Percentiles rank a stretch among this genome's conserved stretches.
These are phyloP conservation scores for Rhinichthys osculus DNA, from an alignment of 2,797 vertebrate species.

Conservation along the genomic window DNA sequence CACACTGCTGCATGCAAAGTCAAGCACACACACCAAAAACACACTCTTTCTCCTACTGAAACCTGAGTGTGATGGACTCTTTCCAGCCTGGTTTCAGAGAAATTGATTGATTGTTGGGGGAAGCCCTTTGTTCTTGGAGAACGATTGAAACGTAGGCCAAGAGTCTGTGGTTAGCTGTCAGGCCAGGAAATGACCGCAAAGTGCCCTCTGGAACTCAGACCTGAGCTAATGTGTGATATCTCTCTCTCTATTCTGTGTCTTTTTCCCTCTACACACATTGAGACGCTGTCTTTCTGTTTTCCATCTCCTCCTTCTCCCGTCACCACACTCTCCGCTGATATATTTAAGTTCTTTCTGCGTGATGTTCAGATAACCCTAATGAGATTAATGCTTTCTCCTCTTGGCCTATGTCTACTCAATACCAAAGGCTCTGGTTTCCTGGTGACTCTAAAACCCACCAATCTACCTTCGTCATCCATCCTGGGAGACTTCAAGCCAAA, in stretches of 20 bases:
- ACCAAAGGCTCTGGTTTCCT: slow-evolving; percentile 50
- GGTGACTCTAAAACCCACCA: slow-evolving; percentile 17
- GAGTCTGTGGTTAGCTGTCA: slow-evolving; percentile 71
- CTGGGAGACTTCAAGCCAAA: background rate
- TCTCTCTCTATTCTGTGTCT: slow-evolving; percentile 34
- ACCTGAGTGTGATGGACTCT: slow-evolving; percentile 66
- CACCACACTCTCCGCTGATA: slow-evolving; percentile 50
- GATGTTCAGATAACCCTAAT: slow-evolving; percentile 55
- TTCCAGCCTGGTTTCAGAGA: slow-evolving; percentile 69
- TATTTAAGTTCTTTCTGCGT: slow-evolving; percentile 48
- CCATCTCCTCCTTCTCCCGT: slow-evolving; percentile 66
- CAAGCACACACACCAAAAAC: slow-evolving; percentile 50
- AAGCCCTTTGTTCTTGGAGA: slow-evolving; percentile 76
- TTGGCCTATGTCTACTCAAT: slow-evolving; percentile 39
- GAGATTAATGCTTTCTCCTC: slow-evolving; percentile 59
- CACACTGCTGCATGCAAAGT: slow-evolving; percentile 26
- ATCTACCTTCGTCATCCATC: slow-evolving; percentile 36
- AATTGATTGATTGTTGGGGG: slow-evolving; percentile 80
- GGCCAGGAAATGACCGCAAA: slow-evolving; percentile 51
- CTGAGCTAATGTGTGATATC: slow-evolving; percentile 72
- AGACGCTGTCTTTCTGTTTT: slow-evolving; percentile 50
- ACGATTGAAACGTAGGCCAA: slow-evolving; percentile 68
- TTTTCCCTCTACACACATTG: slow-evolving; percentile 27
- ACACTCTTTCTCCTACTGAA: slow-evolving; percentile 67
- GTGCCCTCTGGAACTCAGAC: slow-evolving; percentile 61